Base-by-base conservation (phyloP, 2,888 invertebrate species). In the Epirrita christyi region DNA sequence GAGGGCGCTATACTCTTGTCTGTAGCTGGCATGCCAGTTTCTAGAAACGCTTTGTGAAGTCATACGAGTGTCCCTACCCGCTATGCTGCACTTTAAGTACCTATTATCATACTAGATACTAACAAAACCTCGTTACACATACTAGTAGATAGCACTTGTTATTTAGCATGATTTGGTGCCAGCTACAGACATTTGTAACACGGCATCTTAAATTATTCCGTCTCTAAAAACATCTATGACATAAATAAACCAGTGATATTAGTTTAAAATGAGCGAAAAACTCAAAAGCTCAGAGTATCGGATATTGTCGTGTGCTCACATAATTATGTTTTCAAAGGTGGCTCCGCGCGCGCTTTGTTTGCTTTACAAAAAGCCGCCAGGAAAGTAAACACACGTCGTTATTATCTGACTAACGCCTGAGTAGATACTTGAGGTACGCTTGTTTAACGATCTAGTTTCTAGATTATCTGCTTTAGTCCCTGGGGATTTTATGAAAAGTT, bases 291-390 rank as follows among this genome's bases (percentile, higher is more conserved):
- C 7, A 13, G 29, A 42, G 54, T 56, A 57, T 59, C 55, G 54
- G 59, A 47, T 51, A 55, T 10, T 52, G 28, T 49, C 55, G 58
- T 53, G 59, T 55, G 64, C 58, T 62, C 42, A 57, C 58, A 63
- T 64, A 64, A 63, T 67, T 71, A 63, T 63, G 70, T 70, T 75
- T 70, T 70, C 59, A 68, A 72, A 70, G 66, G 65, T 61, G 64
- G 62, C 64, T 59, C 53, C 55, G 66, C 65, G 55, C 37, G 50
- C 66, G 57, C 61, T 61, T 57, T 82, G 80, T 82, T 85, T 81
- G 67, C 74, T 57, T 75, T 74, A 75, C 73, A 81, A 81, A 85
- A 83, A 81, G 80, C 81, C 67, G 61, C 46, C 66, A 64, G 63
- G 63, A 66, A 67, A 66, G 73, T 71, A 79, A 83, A 81, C 80